Evolutionary conservation across 2,113 vertebrate genomes (phyloP), one percentile per base, ranked within the genome.

Genomic region (Sprattus sprattus): DNA sequence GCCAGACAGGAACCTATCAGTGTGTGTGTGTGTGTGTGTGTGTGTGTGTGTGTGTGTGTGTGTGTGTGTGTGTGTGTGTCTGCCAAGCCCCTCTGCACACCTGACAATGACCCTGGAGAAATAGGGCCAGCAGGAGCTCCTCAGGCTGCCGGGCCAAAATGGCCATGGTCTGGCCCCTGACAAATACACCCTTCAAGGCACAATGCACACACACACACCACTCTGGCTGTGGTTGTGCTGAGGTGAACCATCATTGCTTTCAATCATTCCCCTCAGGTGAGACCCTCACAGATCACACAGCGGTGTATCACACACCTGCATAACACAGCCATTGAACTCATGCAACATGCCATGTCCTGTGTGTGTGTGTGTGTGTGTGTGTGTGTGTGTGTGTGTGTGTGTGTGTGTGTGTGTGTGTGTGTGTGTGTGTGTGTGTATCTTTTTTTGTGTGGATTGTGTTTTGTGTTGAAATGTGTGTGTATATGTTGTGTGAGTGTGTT

Each of bases 1-100:
- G 87, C 87, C 92, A 90, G 87, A 89, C 92, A 91, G 83, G 85
- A 88, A 88, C 90, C 86, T 87, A 82, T 86, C 86, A 87, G 88
- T 82, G 67, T 78, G 71, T 78, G 71, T 78, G 71, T 78, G 71
- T 78, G 71, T 78, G 71, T 78, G 71, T 78, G 25, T 78, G 71
- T 78, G 71, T 78, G 67, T 75, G 28, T 32, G 25, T 32, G 67
- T 32, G 25, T 75, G 67, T 75, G 67, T 75, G 57, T 64, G 67
- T 75, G 67, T 32, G 67, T 75, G 67, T 32, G 67, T 75, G 71
- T 78, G 71, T 78, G 25, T 78, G 71, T 78, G 71, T 83, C 64
- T 45, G 86, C 88, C 91, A 91, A 86, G 89, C 85, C 85, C 49
- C 85, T 87, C 39, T 89, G 89, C 84, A 88, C 88, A 93, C 81